Conservation (phyloP, 2,888 invertebrate genomes). For the Tenodera sinensis region DNA sequence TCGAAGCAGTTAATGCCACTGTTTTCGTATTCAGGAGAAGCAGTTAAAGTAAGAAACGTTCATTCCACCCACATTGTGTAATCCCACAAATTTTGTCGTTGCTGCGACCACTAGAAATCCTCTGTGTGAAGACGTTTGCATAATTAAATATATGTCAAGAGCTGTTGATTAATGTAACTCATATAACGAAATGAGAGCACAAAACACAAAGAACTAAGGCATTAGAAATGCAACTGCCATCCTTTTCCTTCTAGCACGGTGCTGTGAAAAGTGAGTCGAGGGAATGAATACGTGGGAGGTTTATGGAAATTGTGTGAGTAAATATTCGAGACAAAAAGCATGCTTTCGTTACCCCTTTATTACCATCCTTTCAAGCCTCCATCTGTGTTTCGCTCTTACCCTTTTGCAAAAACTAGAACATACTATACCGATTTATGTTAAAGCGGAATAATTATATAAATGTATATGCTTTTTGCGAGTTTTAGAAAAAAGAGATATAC, state of each 20-base stretch:
- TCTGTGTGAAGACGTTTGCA: constrained; percentile 5
- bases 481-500: too few relatives aligned
- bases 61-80: not conserved
- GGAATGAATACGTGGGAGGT: not conserved
- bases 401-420: too few relatives aligned
- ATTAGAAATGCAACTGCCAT: not conserved
- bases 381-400: too few relatives aligned
- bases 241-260: not conserved
- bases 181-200: constrained; percentile 8
- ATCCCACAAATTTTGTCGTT: not conserved
- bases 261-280: not conserved
- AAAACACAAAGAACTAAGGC: not conserved
- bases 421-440: too few relatives aligned
- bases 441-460: too few relatives aligned
- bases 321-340: not conserved
- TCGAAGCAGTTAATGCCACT: not conserved
- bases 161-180: constrained; percentile 20
- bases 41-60: not conserved
- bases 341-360: not conserved
- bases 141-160: constrained; percentile 24
- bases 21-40: not conserved
- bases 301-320: not conserved
- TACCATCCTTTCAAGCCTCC: not conserved
- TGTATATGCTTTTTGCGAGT: too few relatives aligned
- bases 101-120: not conserved